Evolutionary conservation across 2,797 vertebrate species (phyloP), one percentile per base, ranked within the genome.

Genomic region (Chelmon rostratus): DNA sequence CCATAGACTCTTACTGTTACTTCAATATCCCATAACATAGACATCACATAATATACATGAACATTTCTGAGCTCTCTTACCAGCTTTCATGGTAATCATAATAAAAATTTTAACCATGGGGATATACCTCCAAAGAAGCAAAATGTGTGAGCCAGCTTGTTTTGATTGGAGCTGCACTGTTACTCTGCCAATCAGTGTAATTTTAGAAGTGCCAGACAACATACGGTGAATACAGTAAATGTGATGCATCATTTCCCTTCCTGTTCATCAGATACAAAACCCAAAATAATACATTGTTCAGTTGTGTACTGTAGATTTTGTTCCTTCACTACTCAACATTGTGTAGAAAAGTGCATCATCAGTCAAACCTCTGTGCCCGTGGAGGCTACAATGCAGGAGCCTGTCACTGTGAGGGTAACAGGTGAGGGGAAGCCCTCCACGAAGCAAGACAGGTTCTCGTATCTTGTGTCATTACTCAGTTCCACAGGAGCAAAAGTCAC

Each of bases 401-500:
- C 97, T 0, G 93, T 91, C 73, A 98, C 92, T 0, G 95, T 95
- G 11, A 98, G 95, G 25, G 0, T 92, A n/a, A 97, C 61, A 0
- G 95, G 71, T 0, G 81, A 90, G 25, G 80, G 89, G 8, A 85
- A 76, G 25, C 95, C 96, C 65, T 96, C 95, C 63, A 98, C 93
- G 79, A 64, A 84, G 88, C 97, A 98, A n/a, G 52, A 70, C 47
- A 98, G 66, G 50, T 94, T 95, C 64, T 97, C 93, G 16, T 89
- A 95, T 86, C 92, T 89, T 38, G 85, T 82, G n/a, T 96, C 93
- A 38, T 87, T 92, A 73, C 88, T 94, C 58, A 96, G 76, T 52
- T 95, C 91, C 0, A 82, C 70, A 1, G 97, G 97, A 25, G 82
- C 85, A 89, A 97, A 98, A 16, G 93, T 96, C 58, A 96, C 91